These are phyloP conservation scores for Hucho hucho DNA, from an alignment of 2,113 vertebrate species.

Conservation along the genomic window DNA sequence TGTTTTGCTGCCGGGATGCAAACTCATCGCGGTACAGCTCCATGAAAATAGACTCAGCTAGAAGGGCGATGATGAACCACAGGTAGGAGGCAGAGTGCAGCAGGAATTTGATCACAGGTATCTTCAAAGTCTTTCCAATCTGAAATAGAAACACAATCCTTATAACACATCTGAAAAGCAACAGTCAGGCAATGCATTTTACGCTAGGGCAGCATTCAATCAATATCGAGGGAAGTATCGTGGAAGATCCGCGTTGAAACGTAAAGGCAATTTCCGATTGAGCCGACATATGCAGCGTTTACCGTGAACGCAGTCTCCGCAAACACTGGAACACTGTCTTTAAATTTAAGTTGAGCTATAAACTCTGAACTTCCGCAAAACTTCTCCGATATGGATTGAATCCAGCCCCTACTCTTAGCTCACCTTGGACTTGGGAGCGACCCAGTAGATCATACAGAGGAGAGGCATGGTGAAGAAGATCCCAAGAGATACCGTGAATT, in stretches of 20 bases:
- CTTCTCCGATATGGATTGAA: too few relatives aligned
- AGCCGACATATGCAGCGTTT: too few relatives aligned
- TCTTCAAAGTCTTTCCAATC: conserved; percentile 73
- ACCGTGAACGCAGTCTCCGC: too few relatives aligned
- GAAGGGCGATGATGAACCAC: conserved; percentile 77
- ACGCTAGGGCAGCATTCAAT: too few relatives aligned
- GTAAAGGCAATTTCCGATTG: too few relatives aligned
- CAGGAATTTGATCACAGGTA: conserved; percentile 78
- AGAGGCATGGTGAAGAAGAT: conserved; percentile 80
- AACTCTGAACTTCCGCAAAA: too few relatives aligned
- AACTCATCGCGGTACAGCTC: conserved; percentile 65
- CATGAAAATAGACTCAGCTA: conserved; percentile 76
- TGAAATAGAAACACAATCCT: conserved; percentile 24
- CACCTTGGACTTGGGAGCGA: conserved; percentile 77
- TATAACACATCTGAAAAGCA: neutral
- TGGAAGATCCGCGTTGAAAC: too few relatives aligned
- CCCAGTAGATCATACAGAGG: conserved; percentile 75
- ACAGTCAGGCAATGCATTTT: neutral
- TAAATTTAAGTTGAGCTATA: too few relatives aligned
- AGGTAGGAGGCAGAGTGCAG: conserved; percentile 77
- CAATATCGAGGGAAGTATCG: too few relatives aligned
- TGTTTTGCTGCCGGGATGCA: conserved; percentile 61
- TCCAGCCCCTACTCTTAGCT: neutral
- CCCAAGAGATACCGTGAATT: conserved; percentile 69
- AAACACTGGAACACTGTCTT: too few relatives aligned